These are phyloP conservation scores for Eptatretus atami DNA, from an alignment of 2,797 vertebrate genomes.

Conservation along the genomic window DNA sequence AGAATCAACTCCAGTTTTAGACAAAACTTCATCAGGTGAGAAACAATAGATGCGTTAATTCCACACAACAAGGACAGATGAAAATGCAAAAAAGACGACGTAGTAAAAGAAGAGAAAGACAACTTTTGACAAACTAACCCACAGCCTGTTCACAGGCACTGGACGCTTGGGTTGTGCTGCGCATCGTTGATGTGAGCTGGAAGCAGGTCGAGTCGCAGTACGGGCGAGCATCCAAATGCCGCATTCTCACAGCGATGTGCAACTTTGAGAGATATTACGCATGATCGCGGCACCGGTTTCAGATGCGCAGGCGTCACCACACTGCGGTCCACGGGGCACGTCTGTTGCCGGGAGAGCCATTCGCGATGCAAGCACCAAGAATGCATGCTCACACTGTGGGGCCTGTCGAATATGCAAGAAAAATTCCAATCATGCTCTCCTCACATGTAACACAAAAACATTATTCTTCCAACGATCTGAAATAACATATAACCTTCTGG, in stretches of 20 bases:
- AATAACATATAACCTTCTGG: too few relatives aligned
- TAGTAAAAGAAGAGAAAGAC: too few relatives aligned
- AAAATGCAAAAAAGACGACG: too few relatives aligned
- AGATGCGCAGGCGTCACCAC: conserved; percentile 90
- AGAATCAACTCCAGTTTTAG: too few relatives aligned
- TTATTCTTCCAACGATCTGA: too few relatives aligned
- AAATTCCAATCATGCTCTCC: too few relatives aligned
- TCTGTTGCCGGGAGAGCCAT: conserved; percentile 98
- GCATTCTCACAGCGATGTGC: conserved; percentile 88
- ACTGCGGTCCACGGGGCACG: conserved; percentile 81
- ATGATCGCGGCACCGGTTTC: conserved; percentile 91
- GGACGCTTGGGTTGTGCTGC: conserved; percentile 96
- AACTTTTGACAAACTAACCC: conserved; percentile 26
- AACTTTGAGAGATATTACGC: conserved; percentile 96
- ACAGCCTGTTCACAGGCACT: conserved; percentile 63
- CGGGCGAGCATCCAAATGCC: conserved; percentile 56
- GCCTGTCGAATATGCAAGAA: conserved; percentile 19
- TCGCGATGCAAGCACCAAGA: conserved; percentile 97
- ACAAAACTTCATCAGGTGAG: too few relatives aligned
- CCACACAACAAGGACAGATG: too few relatives aligned
- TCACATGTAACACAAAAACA: too few relatives aligned
- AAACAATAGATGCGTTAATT: too few relatives aligned
- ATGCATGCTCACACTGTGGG: conserved; percentile 89
- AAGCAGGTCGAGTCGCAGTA: conserved; percentile 71
- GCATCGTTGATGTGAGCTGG: conserved; percentile 84